Base-by-base conservation (phyloP, 2,797 vertebrate species). In the Linurgus olivaceus region DNA sequence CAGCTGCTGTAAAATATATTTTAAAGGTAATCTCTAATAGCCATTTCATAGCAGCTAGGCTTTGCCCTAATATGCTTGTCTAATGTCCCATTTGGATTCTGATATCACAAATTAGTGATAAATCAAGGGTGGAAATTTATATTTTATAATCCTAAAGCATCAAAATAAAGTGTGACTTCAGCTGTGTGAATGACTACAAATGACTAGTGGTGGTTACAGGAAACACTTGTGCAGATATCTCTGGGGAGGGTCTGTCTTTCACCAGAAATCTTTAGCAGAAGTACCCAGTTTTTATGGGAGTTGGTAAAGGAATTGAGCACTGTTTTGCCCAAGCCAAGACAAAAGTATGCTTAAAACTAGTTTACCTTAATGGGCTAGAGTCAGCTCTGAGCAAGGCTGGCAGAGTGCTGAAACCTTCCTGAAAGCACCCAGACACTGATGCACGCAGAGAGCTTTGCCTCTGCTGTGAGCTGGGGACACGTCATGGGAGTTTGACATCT, bases 21-120 rank as follows among this genome's bases (percentile, higher is more conserved):
- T 94, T 92, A 92, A 94, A 96, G 82, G 76, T 86, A 94, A 91
- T 91, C 57, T 83, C 47, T 89, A 90, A 92, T 58, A 96, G 72
- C 90, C 84, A 74, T 94, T 96, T 95, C 89, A 78, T 75, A 90
- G 82, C 87, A 95, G 62, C 81, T 68, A 96, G 91, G 76, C 73
- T 94, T 94, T 93, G 70, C 67, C 51, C 81, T 96, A 93, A 97
- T 94, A 91, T 68, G 94, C 91, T 96, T 96, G 78, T 93, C 88
- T 96, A 96, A 96, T 95, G 79, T 73, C 89, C 81, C 72, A 80
- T 96, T 95, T 95, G 92, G 86, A 93, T 90, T 92, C 78, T 80
- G 91, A 86, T 90, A 93, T 78, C 20, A n/a, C 73, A 93, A 96
- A 96, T 95, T 88, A 94, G 66, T 73, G 66, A 94, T 93, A 95